These are phyloP conservation scores for Slavum lentiscoides DNA, from an alignment of 2,888 invertebrate genomes.

Conservation along the genomic window DNA sequence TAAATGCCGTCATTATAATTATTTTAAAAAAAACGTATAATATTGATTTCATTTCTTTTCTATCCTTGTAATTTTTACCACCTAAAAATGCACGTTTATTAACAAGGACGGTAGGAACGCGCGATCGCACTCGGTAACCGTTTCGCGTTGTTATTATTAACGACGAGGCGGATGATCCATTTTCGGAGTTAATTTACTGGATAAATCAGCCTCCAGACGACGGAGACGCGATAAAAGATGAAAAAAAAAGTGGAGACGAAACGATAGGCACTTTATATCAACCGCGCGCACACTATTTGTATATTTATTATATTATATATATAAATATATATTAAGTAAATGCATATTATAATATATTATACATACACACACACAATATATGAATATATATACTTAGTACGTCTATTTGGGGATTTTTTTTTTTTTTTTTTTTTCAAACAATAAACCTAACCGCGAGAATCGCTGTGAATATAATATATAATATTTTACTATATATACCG, in stretches of 20 bases:
- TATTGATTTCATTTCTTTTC: no score
- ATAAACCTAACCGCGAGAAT: background rate
- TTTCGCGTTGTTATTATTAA: slow-evolving; percentile 19
- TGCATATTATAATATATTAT: background rate
- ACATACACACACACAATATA: background rate
- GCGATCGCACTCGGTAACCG: background rate
- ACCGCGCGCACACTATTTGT: background rate
- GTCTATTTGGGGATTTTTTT: background rate
- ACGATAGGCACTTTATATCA: no score
- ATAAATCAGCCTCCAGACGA: slow-evolving; percentile 15
- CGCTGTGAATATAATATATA: background rate
- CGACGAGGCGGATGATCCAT: background rate
- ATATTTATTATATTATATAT: background rate
- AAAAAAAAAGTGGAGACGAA: no score
- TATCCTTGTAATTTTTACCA: no score
- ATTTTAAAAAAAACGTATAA: no score
- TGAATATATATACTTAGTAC: background rate
- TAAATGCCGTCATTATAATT: no score
- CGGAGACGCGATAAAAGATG: background rate
- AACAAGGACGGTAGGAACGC: no score
- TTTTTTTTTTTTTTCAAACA: background rate
- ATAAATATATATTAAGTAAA: background rate
- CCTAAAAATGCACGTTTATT: no score
- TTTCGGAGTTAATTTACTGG: slow-evolving; percentile 4
- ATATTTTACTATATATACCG: no score